Conservation (phyloP, 1,140 invertebrate species). For the Drosophila nikananu region DNA sequence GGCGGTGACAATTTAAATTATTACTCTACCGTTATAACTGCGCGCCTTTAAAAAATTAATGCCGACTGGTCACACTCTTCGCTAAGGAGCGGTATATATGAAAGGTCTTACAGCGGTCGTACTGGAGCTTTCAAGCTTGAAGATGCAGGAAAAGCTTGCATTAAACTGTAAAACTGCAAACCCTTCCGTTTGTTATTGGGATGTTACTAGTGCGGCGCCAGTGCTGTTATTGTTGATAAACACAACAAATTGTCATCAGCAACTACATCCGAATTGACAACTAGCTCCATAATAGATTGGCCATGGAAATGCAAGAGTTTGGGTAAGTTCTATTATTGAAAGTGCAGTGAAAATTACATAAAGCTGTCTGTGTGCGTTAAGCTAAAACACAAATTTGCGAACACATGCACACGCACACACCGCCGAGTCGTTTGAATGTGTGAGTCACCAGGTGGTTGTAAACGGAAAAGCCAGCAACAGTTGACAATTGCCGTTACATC, state of each 20-base stretch:
- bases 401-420: constrained; percentile 18
- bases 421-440: constrained; percentile 20
- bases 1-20: neutral
- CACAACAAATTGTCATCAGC: constrained; percentile 22
- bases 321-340: constrained; percentile 36
- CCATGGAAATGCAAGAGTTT: constrained; percentile 54
- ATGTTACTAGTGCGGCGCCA: constrained; percentile 19
- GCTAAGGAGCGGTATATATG: constrained; percentile 1
- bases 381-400: constrained; percentile 13
- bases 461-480: constrained; percentile 62
- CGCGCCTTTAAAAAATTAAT: neutral
- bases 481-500: constrained; percentile 54
- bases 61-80: neutral
- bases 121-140: constrained; percentile 43
- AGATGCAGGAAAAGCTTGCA: constrained; percentile 57
- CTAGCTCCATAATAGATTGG: neutral
- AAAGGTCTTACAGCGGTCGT: constrained; percentile 6
- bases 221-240: constrained; percentile 53
- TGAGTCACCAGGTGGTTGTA: constrained; percentile 20
- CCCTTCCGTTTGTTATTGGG: constrained; percentile 21
- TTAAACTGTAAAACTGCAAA: constrained; percentile 46
- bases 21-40: neutral
- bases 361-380: constrained; percentile 17
- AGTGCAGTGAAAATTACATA: constrained; percentile 46
- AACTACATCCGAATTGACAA: neutral